Base-by-base conservation (phyloP, 2,797 vertebrate species). In the Hyperoplus lanceolatus region DNA sequence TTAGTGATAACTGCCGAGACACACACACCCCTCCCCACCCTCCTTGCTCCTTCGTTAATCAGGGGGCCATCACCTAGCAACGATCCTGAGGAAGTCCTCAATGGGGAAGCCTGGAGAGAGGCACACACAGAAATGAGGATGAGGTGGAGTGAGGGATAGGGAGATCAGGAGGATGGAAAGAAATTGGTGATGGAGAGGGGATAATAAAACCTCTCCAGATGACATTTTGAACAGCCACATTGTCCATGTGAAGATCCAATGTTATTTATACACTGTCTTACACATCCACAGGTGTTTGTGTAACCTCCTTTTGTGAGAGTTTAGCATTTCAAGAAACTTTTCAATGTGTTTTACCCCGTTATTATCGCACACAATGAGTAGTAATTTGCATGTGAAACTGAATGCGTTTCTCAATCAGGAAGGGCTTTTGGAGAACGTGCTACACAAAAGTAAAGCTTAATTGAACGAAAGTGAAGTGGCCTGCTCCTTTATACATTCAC, bases 21-120 rank as follows among this genome's bases (percentile, higher is more conserved):
- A 83, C 81, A 83, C 83, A 68, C 72, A 66, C 49, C 21, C 49
- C n/a, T 70, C 39, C 69, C 57, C 21, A n/a, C 43, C 58, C 62
- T 61, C 56, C 64, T 71, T 71, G 59, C 71, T 83, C 79, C 87
- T 85, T 92, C 89, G 93, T 96, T 96, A 96, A 97, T 96, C 95
- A 95, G 94, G 92, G 95, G 94, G 95, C 95, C 93, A 97, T 98
- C 96, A 93, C 97, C 96, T 98, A 98, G 97, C 96, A 98, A 97
- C 97, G 92, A 91, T 86, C 89, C 89, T 54, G 87, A 91, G 90
- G 92, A 93, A 93, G 90, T 93, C 94, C 90, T 94, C 95, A 95
- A 95, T 95, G 94, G 94, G 94, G 94, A 96, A 89, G 93, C 90
- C 92, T 94, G 94, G 90, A 83, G 89, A 89, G 91, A 90, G 89